These are phyloP conservation scores for Drosophila eugracilis DNA, from an alignment of 1,140 invertebrate genomes.

Conservation along the genomic window DNA sequence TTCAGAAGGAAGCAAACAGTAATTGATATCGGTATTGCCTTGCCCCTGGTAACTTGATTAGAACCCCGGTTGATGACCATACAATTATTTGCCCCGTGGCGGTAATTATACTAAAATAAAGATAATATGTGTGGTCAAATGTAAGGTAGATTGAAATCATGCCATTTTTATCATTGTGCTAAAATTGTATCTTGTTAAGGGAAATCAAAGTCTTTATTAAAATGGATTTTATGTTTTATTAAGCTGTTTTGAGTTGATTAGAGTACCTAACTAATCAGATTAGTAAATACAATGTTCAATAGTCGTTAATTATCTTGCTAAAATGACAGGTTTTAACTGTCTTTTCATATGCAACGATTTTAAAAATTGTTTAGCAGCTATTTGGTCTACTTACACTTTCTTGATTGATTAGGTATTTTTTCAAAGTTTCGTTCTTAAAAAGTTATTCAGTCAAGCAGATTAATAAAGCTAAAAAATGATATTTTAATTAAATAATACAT, in stretches of 20 bases:
- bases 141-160: slow-evolving; percentile 5
- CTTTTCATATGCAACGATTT: not conserved
- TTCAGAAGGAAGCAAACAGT: slow-evolving; percentile 48
- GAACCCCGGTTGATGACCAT: slow-evolving; percentile 13
- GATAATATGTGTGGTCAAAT: slow-evolving; percentile 25
- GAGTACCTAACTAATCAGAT: too few relatives aligned
- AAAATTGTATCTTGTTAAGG: too few relatives aligned
- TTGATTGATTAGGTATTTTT: too few relatives aligned
- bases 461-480: not conserved
- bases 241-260: too few relatives aligned
- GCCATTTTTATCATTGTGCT: slow-evolving; percentile 7
- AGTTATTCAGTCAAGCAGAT: not conserved
- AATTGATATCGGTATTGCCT: slow-evolving; percentile 33
- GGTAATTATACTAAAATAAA: slow-evolving; percentile 41
- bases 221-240: not conserved
- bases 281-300: too few relatives aligned
- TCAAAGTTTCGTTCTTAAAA: too few relatives aligned
- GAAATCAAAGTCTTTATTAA: not conserved
- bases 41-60: slow-evolving; percentile 55
- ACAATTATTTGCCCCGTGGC: slow-evolving; percentile 17
- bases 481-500: not conserved
- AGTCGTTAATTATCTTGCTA: too few relatives aligned
- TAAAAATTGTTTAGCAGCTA: not conserved
- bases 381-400: not conserved
- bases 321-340: too few relatives aligned